Base-by-base conservation (phyloP, 2,797 vertebrate genomes). In the Sebastes iracundus region DNA sequence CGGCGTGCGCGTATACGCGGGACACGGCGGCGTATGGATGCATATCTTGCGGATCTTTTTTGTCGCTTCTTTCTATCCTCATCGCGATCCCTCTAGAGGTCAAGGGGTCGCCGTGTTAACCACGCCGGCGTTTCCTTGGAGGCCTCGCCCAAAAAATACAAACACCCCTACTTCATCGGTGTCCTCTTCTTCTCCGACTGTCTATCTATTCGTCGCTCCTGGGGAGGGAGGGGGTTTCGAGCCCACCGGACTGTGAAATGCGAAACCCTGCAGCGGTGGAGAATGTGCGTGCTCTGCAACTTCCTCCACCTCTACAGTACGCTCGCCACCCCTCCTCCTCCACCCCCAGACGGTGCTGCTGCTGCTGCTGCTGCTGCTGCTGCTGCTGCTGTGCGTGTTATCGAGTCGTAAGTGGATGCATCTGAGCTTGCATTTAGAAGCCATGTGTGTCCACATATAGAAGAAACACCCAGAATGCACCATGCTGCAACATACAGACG, bases 221-320 rank as follows among this genome's bases (percentile, higher is more conserved):
- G 69, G 27, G 16, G 25, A 1, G 35, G 4, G 35, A n/a, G 4
- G 9, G 61, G 77, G 28, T 8, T 88, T 87, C 38, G 35, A 88
- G 87, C 77, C 87, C 85, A 82, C 75, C 68, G 79, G 89, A 90
- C 89, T 92, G 90, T 93, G 93, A 94, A 95, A 94, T 93, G 88
- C 53, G 83, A 94, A 94, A 93, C 93, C 92, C 80, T 88, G 90
- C 91, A 75, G 90, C 75, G 53, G 80, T 46, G 66, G 75, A 85
- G 85, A 93, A 92, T 91, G 90, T 93, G 94, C 92, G 22, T 81
- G 87, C 89, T 91, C 80, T 7, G 93, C 94, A 94, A 89, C 85
- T 90, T 91, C 89, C 78, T 76, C 73, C 71, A 84, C 77, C 79
- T 85, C 89, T 32, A 75, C 42, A 49, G 42, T 49, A 49, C 35